Percentiles rank a stretch among this genome's conserved stretches.
phyloP scores from a whole-genome alignment of 2,797 vertebrate species.

The Euthynnus affinis region DNA sequence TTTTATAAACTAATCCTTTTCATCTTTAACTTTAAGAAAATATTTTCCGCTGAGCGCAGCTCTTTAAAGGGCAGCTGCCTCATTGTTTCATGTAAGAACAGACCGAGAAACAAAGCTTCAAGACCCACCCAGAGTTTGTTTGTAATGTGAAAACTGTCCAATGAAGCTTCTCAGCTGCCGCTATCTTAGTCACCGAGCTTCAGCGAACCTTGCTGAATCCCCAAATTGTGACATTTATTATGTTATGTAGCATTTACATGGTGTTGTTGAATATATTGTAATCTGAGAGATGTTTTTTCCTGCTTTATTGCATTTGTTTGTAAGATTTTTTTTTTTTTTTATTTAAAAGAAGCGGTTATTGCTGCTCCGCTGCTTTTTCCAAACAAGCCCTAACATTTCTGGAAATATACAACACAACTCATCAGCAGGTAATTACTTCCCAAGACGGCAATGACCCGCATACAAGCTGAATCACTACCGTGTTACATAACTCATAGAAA shows the following conservation, averaged over 20 bases:
- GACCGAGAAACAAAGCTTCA: not conserved
- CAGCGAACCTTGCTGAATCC: not conserved
- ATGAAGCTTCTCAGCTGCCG: slow-evolving; percentile 18
- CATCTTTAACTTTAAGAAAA: slow-evolving; percentile 4
- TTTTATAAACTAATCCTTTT: slow-evolving; percentile 22
- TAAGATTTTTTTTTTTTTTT: not conserved
- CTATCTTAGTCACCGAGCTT: not conserved
- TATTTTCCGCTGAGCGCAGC: slow-evolving; percentile 4
- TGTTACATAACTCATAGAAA: slow-evolving; percentile 6
- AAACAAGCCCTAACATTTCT: not conserved
- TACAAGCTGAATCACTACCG: slow-evolving; percentile 17
- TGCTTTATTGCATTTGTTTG: not conserved
- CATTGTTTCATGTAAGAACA: not conserved
- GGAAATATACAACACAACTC: not conserved
- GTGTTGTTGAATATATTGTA: not conserved
- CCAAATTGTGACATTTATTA: slow-evolving; percentile 1
- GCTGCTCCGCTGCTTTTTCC: not conserved
- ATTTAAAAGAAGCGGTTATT: too few relatives aligned
- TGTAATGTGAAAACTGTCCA: slow-evolving; percentile 3
- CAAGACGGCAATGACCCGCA: not conserved
- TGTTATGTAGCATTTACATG: not conserved
- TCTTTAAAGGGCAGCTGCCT: not conserved
- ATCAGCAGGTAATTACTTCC: slow-evolving; percentile 28
- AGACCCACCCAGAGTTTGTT: not conserved
- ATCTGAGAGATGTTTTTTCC: not conserved